Evolutionary conservation across 2,888 invertebrate genomes (phyloP).

Genomic region (Ectemnius cavifrons): DNA sequence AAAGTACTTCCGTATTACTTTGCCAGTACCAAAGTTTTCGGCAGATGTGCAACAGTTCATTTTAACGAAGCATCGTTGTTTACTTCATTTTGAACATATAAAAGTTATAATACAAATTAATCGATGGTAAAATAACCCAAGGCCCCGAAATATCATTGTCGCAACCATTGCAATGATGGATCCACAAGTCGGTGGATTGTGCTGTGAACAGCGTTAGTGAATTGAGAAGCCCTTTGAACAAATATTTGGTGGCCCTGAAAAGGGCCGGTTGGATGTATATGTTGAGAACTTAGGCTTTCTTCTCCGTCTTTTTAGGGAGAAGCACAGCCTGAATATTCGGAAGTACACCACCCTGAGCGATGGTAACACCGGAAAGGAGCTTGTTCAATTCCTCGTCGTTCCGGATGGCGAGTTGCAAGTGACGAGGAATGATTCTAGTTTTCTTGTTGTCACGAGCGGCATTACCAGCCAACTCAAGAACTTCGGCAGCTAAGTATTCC

Average conservation of each 20-base stretch:
- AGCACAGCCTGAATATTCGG: slow-evolving; percentile 88
- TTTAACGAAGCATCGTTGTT: no score
- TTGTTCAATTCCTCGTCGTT: slow-evolving; percentile 91
- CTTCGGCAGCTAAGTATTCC: slow-evolving; percentile 86
- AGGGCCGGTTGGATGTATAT: slow-evolving; percentile 54
- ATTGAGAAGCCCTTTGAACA: not conserved
- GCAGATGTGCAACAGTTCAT: no score
- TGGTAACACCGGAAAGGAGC: slow-evolving; percentile 86
- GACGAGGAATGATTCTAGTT: slow-evolving; percentile 76
- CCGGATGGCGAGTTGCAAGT: slow-evolving; percentile 84
- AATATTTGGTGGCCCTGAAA: slow-evolving; percentile 62
- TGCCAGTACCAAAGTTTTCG: no score
- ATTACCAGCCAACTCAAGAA: slow-evolving; percentile 84
- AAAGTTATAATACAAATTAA: no score
- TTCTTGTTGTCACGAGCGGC: slow-evolving; percentile 86
- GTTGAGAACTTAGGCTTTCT: slow-evolving; percentile 49
- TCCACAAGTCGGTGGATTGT: no score
- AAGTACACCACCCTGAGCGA: slow-evolving; percentile 90
- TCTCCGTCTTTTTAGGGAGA: slow-evolving; percentile 85
- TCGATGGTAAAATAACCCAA: no score
- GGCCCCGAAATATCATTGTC: no score
- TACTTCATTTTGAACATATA: no score
- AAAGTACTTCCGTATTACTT: no score
- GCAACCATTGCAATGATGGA: no score
- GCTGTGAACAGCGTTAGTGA: no score